These are phyloP conservation scores for Leiothrix lutea DNA, from an alignment of 2,113 vertebrate species.

Conservation along the genomic window DNA sequence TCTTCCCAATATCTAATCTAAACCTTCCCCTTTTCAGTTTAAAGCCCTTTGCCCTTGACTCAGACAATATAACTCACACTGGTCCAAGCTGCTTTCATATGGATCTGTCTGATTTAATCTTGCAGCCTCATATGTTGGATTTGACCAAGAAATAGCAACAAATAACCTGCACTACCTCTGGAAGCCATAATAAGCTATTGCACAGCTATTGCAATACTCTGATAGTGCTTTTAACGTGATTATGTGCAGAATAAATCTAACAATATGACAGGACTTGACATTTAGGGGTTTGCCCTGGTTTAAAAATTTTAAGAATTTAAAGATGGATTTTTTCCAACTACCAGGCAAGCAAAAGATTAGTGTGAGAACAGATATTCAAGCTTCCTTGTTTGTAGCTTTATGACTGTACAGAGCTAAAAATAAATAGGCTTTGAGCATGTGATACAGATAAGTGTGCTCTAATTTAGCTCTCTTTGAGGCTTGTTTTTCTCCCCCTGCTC, in stretches of 20 bases:
- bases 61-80: fast-evolving
- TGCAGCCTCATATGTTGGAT: neutral
- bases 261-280: neutral
- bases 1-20: neutral
- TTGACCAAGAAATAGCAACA: neutral
- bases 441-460: neutral
- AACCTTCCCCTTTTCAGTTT: neutral
- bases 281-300: neutral
- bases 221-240: neutral
- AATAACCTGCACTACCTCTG: neutral
- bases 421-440: neutral
- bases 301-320: neutral
- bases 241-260: neutral
- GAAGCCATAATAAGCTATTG: neutral
- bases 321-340: neutral
- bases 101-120: neutral
- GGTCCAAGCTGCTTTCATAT: neutral
- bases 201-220: neutral
- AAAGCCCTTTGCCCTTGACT: neutral
- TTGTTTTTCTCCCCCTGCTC: neutral
- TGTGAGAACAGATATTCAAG: neutral
- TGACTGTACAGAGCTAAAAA: slow-evolving; percentile 33
- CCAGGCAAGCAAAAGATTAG: neutral
- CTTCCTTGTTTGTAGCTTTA: neutral
- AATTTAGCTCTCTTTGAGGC: neutral